phyloP scores from a whole-genome alignment of 2,797 vertebrate genomes.

The Esox masquinongy region DNA sequence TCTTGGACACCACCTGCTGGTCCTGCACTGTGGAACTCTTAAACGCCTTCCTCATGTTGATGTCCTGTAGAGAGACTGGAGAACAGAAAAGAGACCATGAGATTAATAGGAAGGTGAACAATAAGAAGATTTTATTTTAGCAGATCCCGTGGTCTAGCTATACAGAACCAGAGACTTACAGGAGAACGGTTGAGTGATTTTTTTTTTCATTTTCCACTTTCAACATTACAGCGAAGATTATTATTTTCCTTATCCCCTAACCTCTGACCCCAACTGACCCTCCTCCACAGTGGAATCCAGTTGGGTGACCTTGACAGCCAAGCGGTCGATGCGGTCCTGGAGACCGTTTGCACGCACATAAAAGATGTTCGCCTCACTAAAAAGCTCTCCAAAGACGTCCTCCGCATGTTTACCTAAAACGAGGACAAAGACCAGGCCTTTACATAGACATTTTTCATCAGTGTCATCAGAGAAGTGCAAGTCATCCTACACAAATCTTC shows the following conservation, averaged over 20 bases:
- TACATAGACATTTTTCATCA: not conserved
- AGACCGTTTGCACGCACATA: slow-evolving; percentile 85
- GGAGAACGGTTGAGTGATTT: not conserved
- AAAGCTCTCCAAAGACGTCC: slow-evolving; percentile 90
- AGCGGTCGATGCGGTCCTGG: slow-evolving; percentile 86
- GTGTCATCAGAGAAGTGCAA: not conserved
- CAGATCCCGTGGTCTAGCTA: not conserved
- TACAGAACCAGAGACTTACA: not conserved
- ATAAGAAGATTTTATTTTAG: not conserved
- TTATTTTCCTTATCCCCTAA: not conserved
- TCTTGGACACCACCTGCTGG: slow-evolving; percentile 88
- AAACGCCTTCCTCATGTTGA: slow-evolving; percentile 91
- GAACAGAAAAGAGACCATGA: slow-evolving; percentile 14
- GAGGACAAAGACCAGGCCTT: not conserved
- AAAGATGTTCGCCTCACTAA: slow-evolving; percentile 88
- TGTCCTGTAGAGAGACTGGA: slow-evolving; percentile 89
- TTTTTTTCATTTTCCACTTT: too few species aligned
- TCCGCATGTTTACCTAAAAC: slow-evolving; percentile 85
- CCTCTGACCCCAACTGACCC: slow-evolving; percentile 70
- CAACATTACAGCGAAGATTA: not conserved
- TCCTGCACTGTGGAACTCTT: slow-evolving; percentile 84
- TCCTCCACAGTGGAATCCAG: slow-evolving; percentile 90
- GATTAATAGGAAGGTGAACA: not conserved
- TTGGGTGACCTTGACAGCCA: slow-evolving; percentile 88
- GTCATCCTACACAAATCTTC: not conserved